phyloP scores from a whole-genome alignment of 2,113 vertebrate genomes.

The Chaenogobius annularis region DNA sequence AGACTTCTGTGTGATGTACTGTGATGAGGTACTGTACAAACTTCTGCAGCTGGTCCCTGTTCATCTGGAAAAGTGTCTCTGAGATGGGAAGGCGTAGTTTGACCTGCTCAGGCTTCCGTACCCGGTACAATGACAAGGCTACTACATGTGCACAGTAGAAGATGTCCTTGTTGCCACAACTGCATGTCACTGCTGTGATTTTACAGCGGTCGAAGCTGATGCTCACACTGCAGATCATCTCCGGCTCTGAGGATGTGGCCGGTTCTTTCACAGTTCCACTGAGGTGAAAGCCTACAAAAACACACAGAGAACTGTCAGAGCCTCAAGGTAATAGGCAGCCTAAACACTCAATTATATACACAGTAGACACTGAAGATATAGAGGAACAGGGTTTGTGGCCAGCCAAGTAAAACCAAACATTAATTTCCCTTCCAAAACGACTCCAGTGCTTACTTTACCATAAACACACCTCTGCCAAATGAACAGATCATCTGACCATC shows the following conservation, averaged over 20 bases:
- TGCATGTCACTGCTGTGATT: slow-evolving; percentile 97
- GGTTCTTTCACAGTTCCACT: slow-evolving; percentile 94
- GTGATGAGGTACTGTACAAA: slow-evolving; percentile 99
- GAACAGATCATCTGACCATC: slow-evolving; percentile 19
- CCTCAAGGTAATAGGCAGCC: background rate
- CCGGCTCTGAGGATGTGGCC: slow-evolving; percentile 86
- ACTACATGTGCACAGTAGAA: slow-evolving; percentile 98
- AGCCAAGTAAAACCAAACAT: slow-evolving; percentile 9
- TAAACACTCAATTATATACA: background rate
- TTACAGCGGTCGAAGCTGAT: slow-evolving; percentile 99
- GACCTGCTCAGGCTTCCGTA: slow-evolving; percentile 96
- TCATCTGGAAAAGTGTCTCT: slow-evolving; percentile 98
- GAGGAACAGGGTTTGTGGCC: background rate
- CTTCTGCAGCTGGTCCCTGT: slow-evolving; percentile 96
- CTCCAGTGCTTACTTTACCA: slow-evolving; percentile 21
- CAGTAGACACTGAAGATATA: background rate
- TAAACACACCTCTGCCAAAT: slow-evolving; percentile 10
- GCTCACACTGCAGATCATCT: slow-evolving; percentile 90
- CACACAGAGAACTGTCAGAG: background rate
- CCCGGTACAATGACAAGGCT: slow-evolving; percentile 92
- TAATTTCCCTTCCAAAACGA: slow-evolving; percentile 58
- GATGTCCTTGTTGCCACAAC: slow-evolving; percentile 99
- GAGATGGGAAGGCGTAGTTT: slow-evolving; percentile 98
- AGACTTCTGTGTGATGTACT: slow-evolving; percentile 96
- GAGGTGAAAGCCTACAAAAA: slow-evolving; percentile 88